These are phyloP conservation scores for Parauchenoglanis punctatus DNA, from an alignment of 2,797 vertebrate genomes.

Conservation along the genomic window DNA sequence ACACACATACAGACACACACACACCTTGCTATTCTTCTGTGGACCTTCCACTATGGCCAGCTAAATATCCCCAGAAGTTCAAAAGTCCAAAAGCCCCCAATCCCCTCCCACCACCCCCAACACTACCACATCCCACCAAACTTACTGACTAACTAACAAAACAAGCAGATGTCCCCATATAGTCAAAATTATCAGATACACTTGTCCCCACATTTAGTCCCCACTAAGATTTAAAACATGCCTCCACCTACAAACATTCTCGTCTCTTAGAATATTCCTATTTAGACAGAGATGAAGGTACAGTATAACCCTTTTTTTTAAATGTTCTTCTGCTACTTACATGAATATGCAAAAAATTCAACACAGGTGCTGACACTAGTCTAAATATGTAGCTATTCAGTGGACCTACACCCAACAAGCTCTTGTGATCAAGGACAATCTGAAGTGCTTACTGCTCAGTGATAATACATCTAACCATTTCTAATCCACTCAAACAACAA, in stretches of 20 bases:
- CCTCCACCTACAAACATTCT: not conserved
- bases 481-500: slow-evolving; percentile 50
- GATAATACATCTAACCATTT: slow-evolving; percentile 47
- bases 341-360: not conserved
- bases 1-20: not conserved
- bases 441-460: slow-evolving; percentile 43
- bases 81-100: too few species aligned
- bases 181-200: not conserved
- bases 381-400: slow-evolving; percentile 24
- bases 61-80: too few species aligned
- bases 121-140: not conserved
- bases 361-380: not conserved
- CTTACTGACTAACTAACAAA: too few species aligned
- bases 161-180: not conserved
- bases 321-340: not conserved
- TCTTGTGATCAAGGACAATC: slow-evolving; percentile 39
- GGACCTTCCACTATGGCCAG: not conserved
- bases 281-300: not conserved
- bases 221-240: not conserved
- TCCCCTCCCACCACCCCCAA: not conserved
- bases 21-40: not conserved
- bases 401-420: slow-evolving; percentile 20
- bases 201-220: not conserved
- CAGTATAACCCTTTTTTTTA: not conserved
- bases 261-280: not conserved